These are phyloP conservation scores for Pitta sordida DNA, from an alignment of 2,113 vertebrate species.

Conservation along the genomic window DNA sequence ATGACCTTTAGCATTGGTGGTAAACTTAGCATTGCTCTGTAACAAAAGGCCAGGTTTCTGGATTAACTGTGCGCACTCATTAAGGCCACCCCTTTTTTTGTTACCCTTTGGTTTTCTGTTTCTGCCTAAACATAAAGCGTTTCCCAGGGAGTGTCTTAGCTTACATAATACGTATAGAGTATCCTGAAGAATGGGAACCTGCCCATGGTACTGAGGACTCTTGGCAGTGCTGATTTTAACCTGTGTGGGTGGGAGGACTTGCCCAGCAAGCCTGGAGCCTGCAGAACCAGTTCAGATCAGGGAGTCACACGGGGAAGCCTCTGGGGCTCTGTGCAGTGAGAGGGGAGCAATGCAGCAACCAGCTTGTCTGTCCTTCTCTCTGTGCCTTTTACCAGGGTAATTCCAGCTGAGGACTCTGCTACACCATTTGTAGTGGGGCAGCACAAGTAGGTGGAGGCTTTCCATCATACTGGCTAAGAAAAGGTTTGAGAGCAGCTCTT, in stretches of 20 bases:
- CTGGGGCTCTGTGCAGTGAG: rapidly evolving
- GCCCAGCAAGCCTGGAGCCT: rapidly evolving
- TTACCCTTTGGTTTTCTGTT: neutral
- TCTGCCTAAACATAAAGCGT: neutral
- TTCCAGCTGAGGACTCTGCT: neutral
- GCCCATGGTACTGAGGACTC: neutral
- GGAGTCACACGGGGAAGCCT: neutral
- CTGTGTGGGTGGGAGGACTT: neutral
- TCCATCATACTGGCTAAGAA: neutral
- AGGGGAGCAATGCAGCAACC: neutral
- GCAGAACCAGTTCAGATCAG: neutral
- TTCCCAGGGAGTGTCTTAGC: neutral
- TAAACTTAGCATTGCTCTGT: neutral
- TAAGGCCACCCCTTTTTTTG: neutral
- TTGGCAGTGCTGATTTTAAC: neutral
- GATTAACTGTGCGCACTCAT: neutral
- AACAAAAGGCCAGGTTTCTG: neutral
- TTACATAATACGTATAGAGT: neutral
- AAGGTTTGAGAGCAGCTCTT: neutral
- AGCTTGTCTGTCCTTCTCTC: neutral
- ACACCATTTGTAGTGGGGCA: neutral
- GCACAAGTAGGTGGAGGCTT: neutral
- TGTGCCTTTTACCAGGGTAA: neutral
- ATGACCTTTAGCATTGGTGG: neutral
- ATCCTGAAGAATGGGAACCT: neutral